Evolutionary conservation across 2,888 invertebrate species (phyloP).

Genomic region (Leucozona laternaria): DNA sequence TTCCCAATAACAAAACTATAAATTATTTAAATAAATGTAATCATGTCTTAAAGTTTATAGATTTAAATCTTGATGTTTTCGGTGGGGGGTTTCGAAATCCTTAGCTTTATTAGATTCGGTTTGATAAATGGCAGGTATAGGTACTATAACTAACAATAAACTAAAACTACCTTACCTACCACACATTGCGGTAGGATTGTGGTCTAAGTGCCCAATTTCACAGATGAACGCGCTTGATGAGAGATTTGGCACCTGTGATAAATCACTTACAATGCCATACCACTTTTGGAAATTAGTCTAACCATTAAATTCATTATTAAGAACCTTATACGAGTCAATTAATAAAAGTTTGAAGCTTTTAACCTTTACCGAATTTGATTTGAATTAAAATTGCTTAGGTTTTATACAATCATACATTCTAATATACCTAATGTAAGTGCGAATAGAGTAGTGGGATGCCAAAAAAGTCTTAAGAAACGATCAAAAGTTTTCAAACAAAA

Average conservation of each 20-base stretch:
- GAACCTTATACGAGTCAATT: conserved; percentile 17
- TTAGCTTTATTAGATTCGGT: conserved; percentile 58
- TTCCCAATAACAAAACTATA: background rate
- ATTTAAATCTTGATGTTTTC: conserved; percentile 30
- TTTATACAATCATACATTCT: background rate
- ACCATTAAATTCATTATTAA: conserved; percentile 12
- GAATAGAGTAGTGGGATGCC: background rate
- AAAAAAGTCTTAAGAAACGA: conserved; percentile 5
- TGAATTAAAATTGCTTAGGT: background rate
- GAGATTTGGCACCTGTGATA: conserved; percentile 25
- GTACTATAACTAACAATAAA: background rate
- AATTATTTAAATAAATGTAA: conserved; percentile 51
- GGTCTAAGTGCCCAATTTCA: conserved; percentile 65
- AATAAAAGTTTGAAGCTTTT: conserved; percentile 6
- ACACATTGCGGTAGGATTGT: conserved; percentile 42
- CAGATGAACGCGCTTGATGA: conserved; percentile 44
- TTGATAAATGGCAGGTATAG: conserved; percentile 56
- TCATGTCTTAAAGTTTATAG: conserved; percentile 8
- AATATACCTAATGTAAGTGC: background rate
- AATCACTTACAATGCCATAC: conserved; percentile 57
- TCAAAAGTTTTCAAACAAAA: conserved; percentile 57
- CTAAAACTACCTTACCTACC: background rate
- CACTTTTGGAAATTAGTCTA: conserved; percentile 42
- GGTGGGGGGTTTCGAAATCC: conserved; percentile 30
- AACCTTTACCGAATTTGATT: conserved; percentile 21